Evolutionary conservation across 2,888 invertebrate genomes (phyloP).

Genomic region (Hydroisotoma schaefferi): DNA sequence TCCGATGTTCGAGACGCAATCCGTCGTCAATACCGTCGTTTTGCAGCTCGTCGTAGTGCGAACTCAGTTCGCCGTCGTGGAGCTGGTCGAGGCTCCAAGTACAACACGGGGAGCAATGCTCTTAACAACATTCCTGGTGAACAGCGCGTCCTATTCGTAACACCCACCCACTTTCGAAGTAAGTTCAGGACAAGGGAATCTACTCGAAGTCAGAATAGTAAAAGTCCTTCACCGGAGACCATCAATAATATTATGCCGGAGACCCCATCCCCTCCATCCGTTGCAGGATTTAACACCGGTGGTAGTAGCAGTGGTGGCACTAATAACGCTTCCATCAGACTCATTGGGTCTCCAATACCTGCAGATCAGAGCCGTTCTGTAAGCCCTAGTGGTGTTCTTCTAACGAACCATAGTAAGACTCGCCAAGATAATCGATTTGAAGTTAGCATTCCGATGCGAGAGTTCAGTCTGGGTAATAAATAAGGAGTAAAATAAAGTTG

Average conservation of each 20-base stretch:
- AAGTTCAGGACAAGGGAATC: conserved; percentile 16
- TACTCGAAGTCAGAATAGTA: conserved; percentile 16
- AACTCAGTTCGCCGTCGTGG: conserved; percentile 21
- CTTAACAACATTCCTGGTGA: neutral
- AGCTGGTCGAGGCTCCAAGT: conserved; percentile 6
- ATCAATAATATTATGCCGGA: conserved; percentile 22
- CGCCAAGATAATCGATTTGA: neutral
- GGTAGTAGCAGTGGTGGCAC: neutral
- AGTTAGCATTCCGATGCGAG: conserved; percentile 6
- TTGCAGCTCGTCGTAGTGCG: conserved; percentile 34
- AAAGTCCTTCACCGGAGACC: conserved; percentile 28
- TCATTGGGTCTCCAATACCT: neutral
- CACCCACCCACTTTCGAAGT: conserved; percentile 24
- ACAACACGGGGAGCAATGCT: neutral
- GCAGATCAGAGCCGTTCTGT: too few relatives aligned
- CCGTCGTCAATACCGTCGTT: conserved; percentile 40
- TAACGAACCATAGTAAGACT: neutral
- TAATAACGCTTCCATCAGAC: neutral
- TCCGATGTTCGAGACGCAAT: conserved; percentile 44
- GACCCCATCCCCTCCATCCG: conserved; percentile 22
- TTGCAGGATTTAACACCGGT: neutral
- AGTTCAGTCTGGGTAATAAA: neutral
- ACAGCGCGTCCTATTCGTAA: neutral
- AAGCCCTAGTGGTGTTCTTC: too few relatives aligned
- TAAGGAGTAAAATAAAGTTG: neutral